Conservation (phyloP, 2,113 vertebrate species). For the Alligator sinensis region DNA sequence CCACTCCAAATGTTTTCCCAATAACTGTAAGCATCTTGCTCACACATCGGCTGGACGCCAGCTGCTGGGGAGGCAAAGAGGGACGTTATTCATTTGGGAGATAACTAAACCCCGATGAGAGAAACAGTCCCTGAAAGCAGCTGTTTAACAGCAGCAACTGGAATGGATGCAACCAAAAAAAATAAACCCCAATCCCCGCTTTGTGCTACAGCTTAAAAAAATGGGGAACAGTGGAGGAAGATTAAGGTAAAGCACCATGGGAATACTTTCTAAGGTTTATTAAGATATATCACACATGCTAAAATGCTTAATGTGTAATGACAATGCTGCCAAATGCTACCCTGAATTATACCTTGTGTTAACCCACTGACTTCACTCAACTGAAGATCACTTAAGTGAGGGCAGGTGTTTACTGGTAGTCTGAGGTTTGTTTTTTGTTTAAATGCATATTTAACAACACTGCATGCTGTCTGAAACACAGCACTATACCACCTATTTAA, state of each 20-base stretch:
- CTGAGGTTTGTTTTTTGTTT: not conserved
- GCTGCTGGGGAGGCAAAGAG: constrained; percentile 64
- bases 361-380: not conserved
- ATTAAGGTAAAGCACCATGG: not conserved
- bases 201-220: not conserved
- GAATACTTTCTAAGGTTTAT: not conserved
- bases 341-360: not conserved
- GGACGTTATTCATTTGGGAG: constrained; percentile 77
- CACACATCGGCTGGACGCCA: constrained; percentile 46
- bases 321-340: not conserved
- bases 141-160: constrained; percentile 70
- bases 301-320: not conserved
- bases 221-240: not conserved
- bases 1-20: constrained; percentile 61
- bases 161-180: constrained; percentile 43
- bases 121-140: constrained; percentile 66
- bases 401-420: not conserved
- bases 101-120: constrained; percentile 73
- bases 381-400: not conserved
- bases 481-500: constrained; percentile 25
- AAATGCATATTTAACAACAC: constrained; percentile 14
- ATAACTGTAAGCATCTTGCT: constrained; percentile 67
- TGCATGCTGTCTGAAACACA: not conserved
- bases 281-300: not conserved
- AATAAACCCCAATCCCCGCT: not conserved